These are phyloP conservation scores for Myotis davidii DNA, from an alignment of 2,113 vertebrate genomes.

Conservation along the genomic window DNA sequence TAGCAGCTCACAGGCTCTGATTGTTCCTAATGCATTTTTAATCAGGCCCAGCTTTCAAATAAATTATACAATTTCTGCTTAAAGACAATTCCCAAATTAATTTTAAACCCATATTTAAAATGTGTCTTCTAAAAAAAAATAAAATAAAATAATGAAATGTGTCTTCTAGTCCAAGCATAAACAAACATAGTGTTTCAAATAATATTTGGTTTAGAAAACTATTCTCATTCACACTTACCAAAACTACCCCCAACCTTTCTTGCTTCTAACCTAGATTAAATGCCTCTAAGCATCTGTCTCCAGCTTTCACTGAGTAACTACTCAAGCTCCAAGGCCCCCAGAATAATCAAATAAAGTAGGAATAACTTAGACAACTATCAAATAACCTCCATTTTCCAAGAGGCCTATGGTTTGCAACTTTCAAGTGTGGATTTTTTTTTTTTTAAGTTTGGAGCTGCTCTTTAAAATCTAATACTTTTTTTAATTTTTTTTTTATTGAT, in stretches of 20 bases:
- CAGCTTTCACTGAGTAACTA: not conserved
- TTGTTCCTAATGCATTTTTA: not conserved
- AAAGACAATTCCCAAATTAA: conserved; percentile 47
- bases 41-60: not conserved
- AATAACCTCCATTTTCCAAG: not conserved
- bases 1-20: not conserved
- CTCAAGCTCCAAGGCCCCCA: not conserved
- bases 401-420: not conserved
- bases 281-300: not conserved
- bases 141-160: too few species aligned
- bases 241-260: not conserved
- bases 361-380: not conserved
- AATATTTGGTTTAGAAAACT: not conserved
- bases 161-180: too few species aligned
- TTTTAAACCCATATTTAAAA: conserved; percentile 36
- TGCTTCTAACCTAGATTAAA: not conserved
- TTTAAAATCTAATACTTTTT: too few species aligned
- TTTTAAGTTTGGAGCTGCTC: too few species aligned
- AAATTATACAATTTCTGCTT: not conserved
- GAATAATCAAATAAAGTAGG: not conserved
- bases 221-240: not conserved
- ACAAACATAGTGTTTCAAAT: not conserved
- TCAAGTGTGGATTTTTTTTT: not conserved
- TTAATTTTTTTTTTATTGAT: too few species aligned
- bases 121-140: not conserved